Evolutionary conservation across 2,797 vertebrate species (phyloP), one percentile per base, ranked within the genome.

Genomic region (Cossypha niveicapilla): DNA sequence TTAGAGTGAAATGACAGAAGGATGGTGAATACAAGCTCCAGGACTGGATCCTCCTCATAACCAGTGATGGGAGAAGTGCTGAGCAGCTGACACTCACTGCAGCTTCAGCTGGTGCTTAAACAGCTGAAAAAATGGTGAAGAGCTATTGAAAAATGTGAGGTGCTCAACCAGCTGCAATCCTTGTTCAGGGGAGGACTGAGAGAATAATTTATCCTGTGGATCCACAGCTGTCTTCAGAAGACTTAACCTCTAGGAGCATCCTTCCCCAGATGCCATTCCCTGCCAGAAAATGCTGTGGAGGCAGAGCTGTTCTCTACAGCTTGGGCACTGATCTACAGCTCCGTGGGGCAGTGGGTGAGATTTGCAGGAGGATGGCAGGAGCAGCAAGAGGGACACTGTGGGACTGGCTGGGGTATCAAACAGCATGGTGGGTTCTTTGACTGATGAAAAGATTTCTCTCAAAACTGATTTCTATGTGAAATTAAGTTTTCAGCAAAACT

Each of bases 111-210:
- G n/a, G 11, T 72, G 24, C 41, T 63, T 58, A 24, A 87, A 63
- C 7, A 73, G 41, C 53, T 67, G 60, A 53, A 81, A 78, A 71
- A 44, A 5, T 11, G 16, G 7, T 67, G 23, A 53, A 72, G 58
- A 68, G 32, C 45, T 78, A 12, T 28, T 74, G 45, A 76, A 73
- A 57, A 83, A 41, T 0, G 0, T 10, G 24, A 71, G n/a, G 27
- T 61, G 27, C 18, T 72, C 54, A 57, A 15, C 21, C 45, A 57
- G 24, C 58, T 60, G 35, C 45, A 72, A 11, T 44, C 41, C 13
- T 78, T 0, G 0, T 30, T 13, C 25, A 18, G 18, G 21, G 18
- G 19, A 81, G 44, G 37, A 27, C 0, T 39, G 27, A 70, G 21
- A n/a, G 9, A 13, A 7, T 57, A 34, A 68, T 66, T 65, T 58